phyloP scores from a whole-genome alignment of 1,140 invertebrate genomes.

The Eulimnadia texana region DNA sequence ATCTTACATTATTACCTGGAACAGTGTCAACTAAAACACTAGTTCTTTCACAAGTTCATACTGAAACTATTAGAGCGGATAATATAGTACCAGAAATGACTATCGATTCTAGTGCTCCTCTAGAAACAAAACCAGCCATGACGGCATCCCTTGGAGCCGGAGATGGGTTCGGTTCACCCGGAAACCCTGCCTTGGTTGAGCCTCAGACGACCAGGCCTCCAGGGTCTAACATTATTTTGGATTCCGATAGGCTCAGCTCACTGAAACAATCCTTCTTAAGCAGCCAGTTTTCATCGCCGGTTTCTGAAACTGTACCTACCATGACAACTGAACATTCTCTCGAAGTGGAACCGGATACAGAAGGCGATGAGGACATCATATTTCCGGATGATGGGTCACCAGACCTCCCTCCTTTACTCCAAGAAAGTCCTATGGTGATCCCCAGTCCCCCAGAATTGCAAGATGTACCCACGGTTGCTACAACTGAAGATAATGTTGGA shows the following conservation, averaged over 20 bases:
- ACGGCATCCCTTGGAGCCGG: neutral
- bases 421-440: no score
- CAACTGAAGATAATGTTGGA: constrained; percentile 8
- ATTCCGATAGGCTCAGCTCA: neutral
- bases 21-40: neutral
- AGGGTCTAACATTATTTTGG: neutral
- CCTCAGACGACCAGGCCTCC: neutral
- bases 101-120: neutral
- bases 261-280: neutral
- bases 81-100: neutral
- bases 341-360: no score
- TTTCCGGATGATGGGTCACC: no score
- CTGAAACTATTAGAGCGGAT: neutral
- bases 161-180: no score
- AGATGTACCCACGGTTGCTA: constrained; percentile 7
- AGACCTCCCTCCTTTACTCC: no score
- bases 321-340: no score
- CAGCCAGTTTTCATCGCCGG: neutral
- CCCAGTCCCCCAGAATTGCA: no score
- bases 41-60: neutral
- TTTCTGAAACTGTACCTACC: no score
- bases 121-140: neutral
- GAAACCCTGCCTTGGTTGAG: neutral
- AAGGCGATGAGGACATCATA: no score
- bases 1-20: neutral